These are phyloP conservation scores for Apodemia duryi DNA, from an alignment of 2,888 invertebrate species.

Conservation along the genomic window DNA sequence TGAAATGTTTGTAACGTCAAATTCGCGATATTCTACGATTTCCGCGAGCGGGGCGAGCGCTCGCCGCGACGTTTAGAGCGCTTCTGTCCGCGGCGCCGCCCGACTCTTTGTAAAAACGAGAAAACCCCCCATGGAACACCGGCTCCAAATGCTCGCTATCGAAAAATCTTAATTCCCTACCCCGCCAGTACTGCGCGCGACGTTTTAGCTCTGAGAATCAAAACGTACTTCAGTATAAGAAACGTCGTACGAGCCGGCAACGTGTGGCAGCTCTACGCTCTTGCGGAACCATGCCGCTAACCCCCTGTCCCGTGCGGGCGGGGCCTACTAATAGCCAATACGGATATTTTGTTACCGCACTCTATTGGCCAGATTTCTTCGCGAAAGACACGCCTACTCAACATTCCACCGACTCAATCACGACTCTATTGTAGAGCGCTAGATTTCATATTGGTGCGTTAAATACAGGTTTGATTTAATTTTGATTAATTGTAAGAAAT, in stretches of 20 bases:
- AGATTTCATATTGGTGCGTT: conserved; percentile 43
- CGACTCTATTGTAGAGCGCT: conserved; percentile 40
- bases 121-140: conserved; percentile 43
- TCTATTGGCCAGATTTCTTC: conserved; percentile 81
- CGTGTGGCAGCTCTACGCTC: conserved; percentile 36
- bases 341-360: conserved; percentile 79
- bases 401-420: conserved; percentile 39
- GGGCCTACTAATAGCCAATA: conserved; percentile 80
- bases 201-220: conserved; percentile 41
- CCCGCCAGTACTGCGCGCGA: conserved; percentile 38
- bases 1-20: conserved; percentile 1
- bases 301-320: conserved; percentile 54
- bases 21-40: conserved; percentile 15
- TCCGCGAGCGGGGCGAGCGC: conserved; percentile 53
- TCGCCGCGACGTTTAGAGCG: conserved; percentile 68
- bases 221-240: conserved; percentile 20
- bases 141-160: conserved; percentile 37
- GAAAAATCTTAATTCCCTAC: conserved; percentile 50
- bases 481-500: conserved; percentile 78
- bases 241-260: conserved; percentile 38
- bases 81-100: conserved; percentile 60
- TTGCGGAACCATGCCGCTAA: conserved; percentile 31
- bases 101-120: conserved; percentile 49
- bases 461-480: conserved; percentile 61
- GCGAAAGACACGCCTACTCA: conserved; percentile 68